These are phyloP conservation scores for Epinephelus awoara DNA, from an alignment of 2,797 vertebrate species.

Conservation along the genomic window DNA sequence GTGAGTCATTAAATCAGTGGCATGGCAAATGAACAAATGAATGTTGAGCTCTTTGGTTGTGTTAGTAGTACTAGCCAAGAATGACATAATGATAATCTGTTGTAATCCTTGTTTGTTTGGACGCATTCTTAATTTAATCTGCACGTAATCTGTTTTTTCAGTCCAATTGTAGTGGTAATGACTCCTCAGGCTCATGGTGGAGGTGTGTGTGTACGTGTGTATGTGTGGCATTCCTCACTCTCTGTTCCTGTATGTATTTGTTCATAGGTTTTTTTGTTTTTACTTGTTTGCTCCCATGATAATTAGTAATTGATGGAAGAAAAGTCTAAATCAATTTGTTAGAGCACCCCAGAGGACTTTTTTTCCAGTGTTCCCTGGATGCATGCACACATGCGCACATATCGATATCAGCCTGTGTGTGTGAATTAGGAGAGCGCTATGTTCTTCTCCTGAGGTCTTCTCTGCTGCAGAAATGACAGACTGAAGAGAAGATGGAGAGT, in stretches of 20 bases:
- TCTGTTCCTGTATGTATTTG: neutral
- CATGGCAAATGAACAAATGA: slow-evolving; percentile 37
- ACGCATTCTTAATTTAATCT: slow-evolving; percentile 76
- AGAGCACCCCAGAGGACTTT: slow-evolving; percentile 10
- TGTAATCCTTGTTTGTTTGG: slow-evolving; percentile 72
- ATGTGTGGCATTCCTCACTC: neutral
- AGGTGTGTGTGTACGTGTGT: neutral
- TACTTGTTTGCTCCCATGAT: slow-evolving; percentile 16
- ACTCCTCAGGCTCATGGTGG: neutral
- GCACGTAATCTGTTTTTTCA: slow-evolving; percentile 63
- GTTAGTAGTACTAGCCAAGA: slow-evolving; percentile 42
- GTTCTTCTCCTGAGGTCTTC: slow-evolving; percentile 13
- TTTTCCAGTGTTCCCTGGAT: neutral
- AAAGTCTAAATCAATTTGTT: slow-evolving; percentile 16
- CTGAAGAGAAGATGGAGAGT: slow-evolving; percentile 27
- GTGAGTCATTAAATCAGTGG: slow-evolving; percentile 12
- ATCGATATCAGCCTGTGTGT: neutral
- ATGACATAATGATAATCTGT: slow-evolving; percentile 72
- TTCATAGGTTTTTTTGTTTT: neutral
- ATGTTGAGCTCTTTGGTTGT: slow-evolving; percentile 6
- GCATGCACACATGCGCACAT: neutral
- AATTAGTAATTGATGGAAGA: slow-evolving; percentile 20
- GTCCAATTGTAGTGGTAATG: slow-evolving; percentile 45
- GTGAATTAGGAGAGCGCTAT: neutral
- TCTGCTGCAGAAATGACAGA: neutral